These are phyloP conservation scores for Chloropsis hardwickii DNA, from an alignment of 2,113 vertebrate species.

Conservation along the genomic window DNA sequence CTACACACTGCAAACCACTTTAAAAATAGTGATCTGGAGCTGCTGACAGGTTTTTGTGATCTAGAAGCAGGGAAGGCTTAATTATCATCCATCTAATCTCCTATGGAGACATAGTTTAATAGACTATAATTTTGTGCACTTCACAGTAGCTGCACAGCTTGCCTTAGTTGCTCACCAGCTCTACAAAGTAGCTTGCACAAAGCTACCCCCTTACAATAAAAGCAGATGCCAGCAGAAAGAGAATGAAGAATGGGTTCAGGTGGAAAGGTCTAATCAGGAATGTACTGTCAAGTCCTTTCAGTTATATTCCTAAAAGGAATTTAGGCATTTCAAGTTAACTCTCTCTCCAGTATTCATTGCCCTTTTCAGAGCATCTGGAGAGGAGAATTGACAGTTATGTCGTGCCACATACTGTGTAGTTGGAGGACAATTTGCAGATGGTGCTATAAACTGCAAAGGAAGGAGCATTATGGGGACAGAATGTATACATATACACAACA, in stretches of 20 bases:
- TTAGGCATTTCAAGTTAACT: neutral
- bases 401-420: neutral
- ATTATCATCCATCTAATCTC: slow-evolving; percentile 27
- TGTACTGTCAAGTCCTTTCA: neutral
- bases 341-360: neutral
- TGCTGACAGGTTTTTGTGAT: neutral
- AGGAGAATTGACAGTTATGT: neutral
- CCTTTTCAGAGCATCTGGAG: neutral
- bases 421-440: neutral
- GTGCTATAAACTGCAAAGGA: neutral
- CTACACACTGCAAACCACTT: neutral
- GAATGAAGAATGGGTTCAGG: slow-evolving; percentile 1
- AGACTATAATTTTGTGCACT: slow-evolving; percentile 38
- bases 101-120: slow-evolving; percentile 27
- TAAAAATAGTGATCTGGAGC: neutral
- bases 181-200: neutral
- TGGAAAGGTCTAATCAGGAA: slow-evolving; percentile 30
- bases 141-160: slow-evolving; percentile 39
- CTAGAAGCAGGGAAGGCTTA: neutral
- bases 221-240: neutral
- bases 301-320: neutral
- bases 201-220: neutral
- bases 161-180: slow-evolving; percentile 29
- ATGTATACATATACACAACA: neutral
- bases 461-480: neutral